phyloP scores from a whole-genome alignment of 2,113 vertebrate species.

The Catharus fuscescens region DNA sequence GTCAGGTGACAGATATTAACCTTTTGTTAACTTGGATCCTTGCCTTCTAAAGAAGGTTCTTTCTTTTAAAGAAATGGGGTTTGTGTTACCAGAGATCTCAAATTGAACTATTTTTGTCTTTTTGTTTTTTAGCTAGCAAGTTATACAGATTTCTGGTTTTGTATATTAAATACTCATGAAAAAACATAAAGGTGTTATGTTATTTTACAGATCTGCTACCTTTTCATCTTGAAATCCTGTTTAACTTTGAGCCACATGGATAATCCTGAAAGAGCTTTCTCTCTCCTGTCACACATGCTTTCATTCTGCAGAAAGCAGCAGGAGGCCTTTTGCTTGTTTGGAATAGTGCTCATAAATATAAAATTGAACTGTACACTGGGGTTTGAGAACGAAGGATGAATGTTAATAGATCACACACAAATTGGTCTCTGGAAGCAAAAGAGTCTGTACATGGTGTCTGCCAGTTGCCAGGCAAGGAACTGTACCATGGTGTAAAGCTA shows the following conservation, averaged over 20 bases:
- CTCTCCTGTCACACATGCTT: constrained; percentile 32
- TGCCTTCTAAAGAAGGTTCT: not conserved
- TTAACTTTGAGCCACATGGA: constrained; percentile 12
- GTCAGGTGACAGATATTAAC: constrained; percentile 29
- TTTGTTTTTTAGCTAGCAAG: not conserved
- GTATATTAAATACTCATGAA: not conserved
- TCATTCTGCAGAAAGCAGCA: constrained; percentile 31
- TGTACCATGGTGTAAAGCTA: not conserved
- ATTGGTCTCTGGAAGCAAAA: not conserved
- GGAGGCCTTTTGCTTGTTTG: constrained; percentile 25
- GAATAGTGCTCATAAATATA: constrained; percentile 16
- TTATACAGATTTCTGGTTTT: not conserved
- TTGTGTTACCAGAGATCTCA: not conserved
- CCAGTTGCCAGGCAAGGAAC: not conserved
- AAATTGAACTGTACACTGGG: not conserved
- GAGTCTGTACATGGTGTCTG: not conserved
- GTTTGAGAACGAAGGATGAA: not conserved
- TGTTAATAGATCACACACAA: constrained; percentile 1
- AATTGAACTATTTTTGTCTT: not conserved
- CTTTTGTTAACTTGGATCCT: not conserved
- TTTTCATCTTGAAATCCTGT: constrained; percentile 34
- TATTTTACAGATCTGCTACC: not conserved
- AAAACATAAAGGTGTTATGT: not conserved
- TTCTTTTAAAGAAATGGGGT: not conserved
- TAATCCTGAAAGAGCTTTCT: constrained; percentile 53